Evolutionary conservation across 2,888 invertebrate species (phyloP), one percentile per base, ranked within the genome.

Genomic region (Drosophila barbarae): DNA sequence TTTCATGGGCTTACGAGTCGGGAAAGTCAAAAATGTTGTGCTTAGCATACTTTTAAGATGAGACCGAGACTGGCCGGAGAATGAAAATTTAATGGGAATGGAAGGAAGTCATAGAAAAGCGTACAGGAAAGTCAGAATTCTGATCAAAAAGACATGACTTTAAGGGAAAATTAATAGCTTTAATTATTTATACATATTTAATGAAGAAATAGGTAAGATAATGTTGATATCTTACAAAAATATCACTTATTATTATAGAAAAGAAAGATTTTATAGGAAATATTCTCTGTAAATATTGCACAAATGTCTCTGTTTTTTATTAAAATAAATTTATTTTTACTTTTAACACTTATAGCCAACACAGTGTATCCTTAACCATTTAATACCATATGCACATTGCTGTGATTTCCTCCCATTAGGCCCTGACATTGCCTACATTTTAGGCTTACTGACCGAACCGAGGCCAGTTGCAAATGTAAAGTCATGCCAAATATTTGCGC

Each of bases 401-500:
- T 36, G 59, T 44, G 59, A 65, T 64, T 54, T 54, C 23, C 36
- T 38, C 8, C 53, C 53, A 64, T 64, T 64, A 34, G 65, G 30
- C 36, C 36, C 21, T 46, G 30, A 13, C 46, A 49, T 32, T 61
- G 66, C 61, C 55, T 54, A 30, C 67, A 23, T 64, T 66, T 57
- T 60, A 47, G 63, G 66, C 32, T 50, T 50, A 53, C 63, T 56
- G 41, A 15, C 23, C 44, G 7, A 52, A 47, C 46, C 46, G 18
- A 46, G 52, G 57, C 41, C 57, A 68, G 63, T 57, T 64, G 60
- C 59, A 59, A 68, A 69, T 57, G 71, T 42, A 50, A 75, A 82
- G 74, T 82, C 82, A 65, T 67, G 66, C 59, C 56, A 77, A 79
- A 79, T 79, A 82, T 77, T 82, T 79, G 73, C 49, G n/a, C 44